Base-by-base conservation (phyloP, 2,113 vertebrate genomes). In the Pterocles burchelli region DNA sequence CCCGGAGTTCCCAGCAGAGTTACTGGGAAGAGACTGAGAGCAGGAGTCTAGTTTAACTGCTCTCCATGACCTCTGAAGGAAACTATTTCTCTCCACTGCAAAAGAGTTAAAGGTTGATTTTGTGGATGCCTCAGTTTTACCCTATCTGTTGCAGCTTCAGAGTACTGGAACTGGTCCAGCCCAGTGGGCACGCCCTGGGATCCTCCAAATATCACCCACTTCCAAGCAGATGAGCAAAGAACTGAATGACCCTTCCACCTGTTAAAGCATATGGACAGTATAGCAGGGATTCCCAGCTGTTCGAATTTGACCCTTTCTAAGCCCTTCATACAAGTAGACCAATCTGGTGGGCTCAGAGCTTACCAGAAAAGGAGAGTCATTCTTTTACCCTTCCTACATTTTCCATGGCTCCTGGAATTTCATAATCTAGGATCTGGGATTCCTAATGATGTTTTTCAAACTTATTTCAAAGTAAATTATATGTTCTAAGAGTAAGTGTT, bases 251-350 rank as follows among this genome's bases (percentile, higher is more conserved):
- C 14, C 36, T 91, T 67, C 78, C 93, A 85, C 88, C 74, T 94
- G 79, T 62, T 91, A 54, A 80, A 93, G 49, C 82, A 89, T 79
- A 91, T 45, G 79, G 82, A 25, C 33, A 51, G 38, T 70, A 55
- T 22, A 79, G 72, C 63, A 91, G 78, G 73, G 89, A 85, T 87
- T 95, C 63, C 74, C 82, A 88, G n/a, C n/a, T 82, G 84, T 49
- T 58, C 58, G 65, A 57, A 75, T 66, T 31, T 70, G 62, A 65
- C 46, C 41, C n/a, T 92, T 93, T 91, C 61, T 19, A 75, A 83
- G 49, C 26, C 14, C 51, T 85, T 77, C 70, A 13, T 49, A 51
- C 25, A 65, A 33, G 20, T 45, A 73, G 52, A 43, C 7, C 49
- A 57, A 88, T 85, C 67, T 83, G 82, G 17, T 88, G 43, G 54